Evolutionary conservation across 1,140 invertebrate species (phyloP).

Genomic region (Dendroctonus ponderosae): DNA sequence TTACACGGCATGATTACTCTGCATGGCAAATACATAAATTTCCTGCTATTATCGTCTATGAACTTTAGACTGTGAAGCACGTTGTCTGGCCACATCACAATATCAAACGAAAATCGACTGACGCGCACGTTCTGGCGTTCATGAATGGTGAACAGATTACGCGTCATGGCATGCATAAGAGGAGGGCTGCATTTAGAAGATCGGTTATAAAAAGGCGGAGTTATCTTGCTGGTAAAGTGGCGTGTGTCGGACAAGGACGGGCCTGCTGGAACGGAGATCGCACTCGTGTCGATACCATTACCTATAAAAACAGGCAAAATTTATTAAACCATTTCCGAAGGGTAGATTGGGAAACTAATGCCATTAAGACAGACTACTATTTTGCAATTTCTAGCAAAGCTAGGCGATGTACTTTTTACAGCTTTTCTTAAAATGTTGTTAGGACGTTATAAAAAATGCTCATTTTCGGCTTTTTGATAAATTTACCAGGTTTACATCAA

Average conservation of each 20-base stretch:
- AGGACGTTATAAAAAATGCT: no score
- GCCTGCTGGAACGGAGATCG: conserved; percentile 25
- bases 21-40: conserved; percentile 43
- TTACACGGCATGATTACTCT: conserved; percentile 37
- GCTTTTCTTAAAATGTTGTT: no score
- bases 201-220: conserved; percentile 45
- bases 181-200: conserved; percentile 44
- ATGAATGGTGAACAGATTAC: conserved; percentile 43
- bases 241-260: conserved; percentile 29
- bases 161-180: conserved; percentile 44
- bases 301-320: conserved; percentile 41
- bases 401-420: conserved; percentile 12
- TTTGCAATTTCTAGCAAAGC: conserved; percentile 30
- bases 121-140: conserved; percentile 39
- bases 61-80: conserved; percentile 28
- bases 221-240: conserved; percentile 24
- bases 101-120: conserved; percentile 16
- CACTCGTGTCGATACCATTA: conserved; percentile 36
- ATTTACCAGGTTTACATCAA: no score
- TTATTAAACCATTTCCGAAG: conserved; percentile 41
- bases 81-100: conserved; percentile 13
- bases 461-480: no score
- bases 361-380: conserved; percentile 39
- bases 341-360: conserved; percentile 42
- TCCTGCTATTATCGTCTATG: conserved; percentile 15